These are phyloP conservation scores for Oreortyx pictus DNA, from an alignment of 2,797 vertebrate species.

Conservation along the genomic window DNA sequence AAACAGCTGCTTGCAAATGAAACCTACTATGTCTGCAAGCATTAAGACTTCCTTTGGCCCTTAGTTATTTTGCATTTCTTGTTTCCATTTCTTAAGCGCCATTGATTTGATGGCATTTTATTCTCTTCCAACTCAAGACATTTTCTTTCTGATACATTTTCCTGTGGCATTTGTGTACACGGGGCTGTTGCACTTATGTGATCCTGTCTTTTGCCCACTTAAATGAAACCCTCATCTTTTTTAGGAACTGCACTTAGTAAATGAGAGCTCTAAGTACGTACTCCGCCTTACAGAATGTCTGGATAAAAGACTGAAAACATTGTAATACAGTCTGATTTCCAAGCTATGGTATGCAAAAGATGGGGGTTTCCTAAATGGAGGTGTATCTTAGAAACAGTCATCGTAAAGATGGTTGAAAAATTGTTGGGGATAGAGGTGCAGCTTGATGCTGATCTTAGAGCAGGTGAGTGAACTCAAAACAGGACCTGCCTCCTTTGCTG, in stretches of 20 bases:
- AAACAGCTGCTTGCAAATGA: not conserved
- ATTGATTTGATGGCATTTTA: not conserved
- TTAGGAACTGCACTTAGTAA: not conserved
- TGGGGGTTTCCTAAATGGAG: not conserved
- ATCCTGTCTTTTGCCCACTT: not conserved
- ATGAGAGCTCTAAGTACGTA: not conserved
- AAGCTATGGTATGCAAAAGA: not conserved
- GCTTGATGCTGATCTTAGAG: not conserved
- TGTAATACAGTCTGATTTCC: not conserved
- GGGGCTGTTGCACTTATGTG: not conserved
- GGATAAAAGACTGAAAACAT: not conserved
- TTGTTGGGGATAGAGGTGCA: not conserved
- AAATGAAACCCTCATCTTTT: not conserved
- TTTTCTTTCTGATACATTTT: not conserved
- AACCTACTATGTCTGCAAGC: not conserved
- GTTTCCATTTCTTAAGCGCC: not conserved
- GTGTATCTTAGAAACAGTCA: rapidly evolving
- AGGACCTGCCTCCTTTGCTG: not conserved
- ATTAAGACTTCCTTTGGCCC: not conserved
- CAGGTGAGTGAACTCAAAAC: not conserved
- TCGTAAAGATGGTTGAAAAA: not conserved
- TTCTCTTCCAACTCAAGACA: not conserved
- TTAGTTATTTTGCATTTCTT: slow-evolving; percentile 2
- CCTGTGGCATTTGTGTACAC: not conserved
- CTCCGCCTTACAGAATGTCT: not conserved